phyloP scores from a whole-genome alignment of 2,888 invertebrate genomes.

The Hipparchia semele region DNA sequence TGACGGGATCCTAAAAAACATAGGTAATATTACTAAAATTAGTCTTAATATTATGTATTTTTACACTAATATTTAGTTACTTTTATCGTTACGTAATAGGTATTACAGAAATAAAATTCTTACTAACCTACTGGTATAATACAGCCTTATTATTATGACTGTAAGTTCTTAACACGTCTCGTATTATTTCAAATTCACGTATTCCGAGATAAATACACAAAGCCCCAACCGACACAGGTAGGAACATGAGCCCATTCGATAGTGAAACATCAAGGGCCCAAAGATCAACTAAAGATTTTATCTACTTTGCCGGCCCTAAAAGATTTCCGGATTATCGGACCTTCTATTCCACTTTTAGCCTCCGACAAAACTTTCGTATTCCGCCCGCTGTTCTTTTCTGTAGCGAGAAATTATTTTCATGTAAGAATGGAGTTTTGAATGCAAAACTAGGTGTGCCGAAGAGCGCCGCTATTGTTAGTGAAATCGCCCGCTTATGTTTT shows the following conservation, averaged over 20 bases:
- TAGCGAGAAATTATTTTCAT: conserved; percentile 33
- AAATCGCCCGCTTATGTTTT: conserved; percentile 56
- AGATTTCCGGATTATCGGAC: conserved; percentile 61
- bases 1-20: too few species aligned
- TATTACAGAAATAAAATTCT: too few species aligned
- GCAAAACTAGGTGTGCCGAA: conserved; percentile 34
- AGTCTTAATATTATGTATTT: too few species aligned
- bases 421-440: conserved; percentile 35
- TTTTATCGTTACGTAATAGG: too few species aligned
- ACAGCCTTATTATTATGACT: too few species aligned
- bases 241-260: not conserved
- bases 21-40: too few species aligned
- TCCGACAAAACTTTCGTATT: conserved; percentile 47
- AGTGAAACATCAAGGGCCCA: conserved; percentile 10
- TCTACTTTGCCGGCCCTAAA: conserved; percentile 55
- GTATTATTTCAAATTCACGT: too few species aligned
- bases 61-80: too few species aligned
- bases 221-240: not conserved
- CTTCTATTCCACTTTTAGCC: conserved; percentile 44
- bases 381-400: conserved; percentile 32
- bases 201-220: not conserved
- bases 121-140: too few species aligned
- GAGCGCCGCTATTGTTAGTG: conserved; percentile 40
- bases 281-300: conserved; percentile 53
- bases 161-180: too few species aligned